Conservation (phyloP, 30 jellyfish, hydroid and myxozoan genomes). For the Aurelia sp. region DNA sequence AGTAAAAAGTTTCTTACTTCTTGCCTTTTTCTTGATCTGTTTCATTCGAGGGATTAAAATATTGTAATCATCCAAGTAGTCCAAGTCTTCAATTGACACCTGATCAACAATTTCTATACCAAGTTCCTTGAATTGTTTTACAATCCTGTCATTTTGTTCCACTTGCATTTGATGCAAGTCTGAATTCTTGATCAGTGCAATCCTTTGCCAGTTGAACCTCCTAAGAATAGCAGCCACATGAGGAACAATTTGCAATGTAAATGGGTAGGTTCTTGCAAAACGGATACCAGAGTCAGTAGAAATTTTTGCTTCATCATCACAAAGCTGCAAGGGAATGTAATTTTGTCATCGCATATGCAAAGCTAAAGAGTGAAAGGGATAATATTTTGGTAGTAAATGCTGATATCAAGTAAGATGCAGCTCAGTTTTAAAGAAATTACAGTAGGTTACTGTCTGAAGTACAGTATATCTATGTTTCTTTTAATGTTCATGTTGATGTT, state of each 20-base stretch:
- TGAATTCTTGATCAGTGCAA: constrained; percentile 52
- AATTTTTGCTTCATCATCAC: constrained; percentile 10
- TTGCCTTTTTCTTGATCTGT: constrained; percentile 26
- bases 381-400: too few relatives aligned
- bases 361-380: too few relatives aligned
- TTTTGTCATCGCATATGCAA: too few relatives aligned
- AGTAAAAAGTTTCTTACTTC: constrained; percentile 40
- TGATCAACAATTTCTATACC: constrained; percentile 35
- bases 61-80: not conserved
- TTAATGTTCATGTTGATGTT: too few relatives aligned
- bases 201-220: constrained; percentile 73
- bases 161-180: constrained; percentile 14
- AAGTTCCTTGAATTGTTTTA: constrained; percentile 7
- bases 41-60: not conserved
- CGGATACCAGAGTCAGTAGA: constrained; percentile 6
- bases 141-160: constrained; percentile 14
- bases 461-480: too few relatives aligned
- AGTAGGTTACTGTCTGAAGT: too few relatives aligned
- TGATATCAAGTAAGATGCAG: too few relatives aligned
- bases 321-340: not conserved
- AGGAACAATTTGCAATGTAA: constrained; percentile 85
- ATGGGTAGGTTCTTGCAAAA: constrained; percentile 93
- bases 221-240: constrained; percentile 65
- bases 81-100: constrained; percentile 10
- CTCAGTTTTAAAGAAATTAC: too few relatives aligned